These are phyloP conservation scores for Zhengitettix transpicula DNA, from an alignment of 2,888 invertebrate species.

Conservation along the genomic window DNA sequence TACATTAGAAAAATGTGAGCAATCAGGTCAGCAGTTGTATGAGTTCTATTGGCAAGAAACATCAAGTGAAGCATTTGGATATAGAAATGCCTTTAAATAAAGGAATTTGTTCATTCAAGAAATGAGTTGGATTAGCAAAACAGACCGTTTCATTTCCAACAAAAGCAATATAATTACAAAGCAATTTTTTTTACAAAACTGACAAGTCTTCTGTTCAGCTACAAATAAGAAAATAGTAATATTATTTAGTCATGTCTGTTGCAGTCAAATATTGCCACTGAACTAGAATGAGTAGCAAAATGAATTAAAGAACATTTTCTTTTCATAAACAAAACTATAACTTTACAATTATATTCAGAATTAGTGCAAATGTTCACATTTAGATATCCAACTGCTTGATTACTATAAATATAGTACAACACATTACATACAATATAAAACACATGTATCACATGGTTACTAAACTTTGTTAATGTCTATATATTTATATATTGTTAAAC, in stretches of 20 bases:
- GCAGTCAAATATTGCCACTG: no score
- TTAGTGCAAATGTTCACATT: neutral
- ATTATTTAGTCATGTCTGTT: no score
- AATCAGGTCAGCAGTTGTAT: neutral
- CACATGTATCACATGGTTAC: slow-evolving; percentile 10
- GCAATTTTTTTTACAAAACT: neutral
- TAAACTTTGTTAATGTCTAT: slow-evolving; percentile 6
- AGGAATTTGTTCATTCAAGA: neutral
- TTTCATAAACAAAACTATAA: neutral
- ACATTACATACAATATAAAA: slow-evolving; percentile 9
- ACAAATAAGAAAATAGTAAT: neutral
- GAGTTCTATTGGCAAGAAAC: slow-evolving; percentile 4
- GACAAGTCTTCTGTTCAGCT: neutral
- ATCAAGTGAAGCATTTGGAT: neutral
- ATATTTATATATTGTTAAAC: slow-evolving; percentile 3
- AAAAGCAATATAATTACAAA: neutral
- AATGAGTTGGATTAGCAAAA: neutral
- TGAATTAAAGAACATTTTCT: neutral
- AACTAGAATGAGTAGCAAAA: neutral
- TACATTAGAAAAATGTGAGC: neutral
- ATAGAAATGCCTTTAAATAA: neutral
- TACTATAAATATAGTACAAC: slow-evolving; percentile 2
- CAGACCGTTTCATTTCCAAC: neutral
- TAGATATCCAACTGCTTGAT: neutral
- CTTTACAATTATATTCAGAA: neutral